phyloP scores from a whole-genome alignment of 2,888 invertebrate species.

The Mactromeris polynyma region DNA sequence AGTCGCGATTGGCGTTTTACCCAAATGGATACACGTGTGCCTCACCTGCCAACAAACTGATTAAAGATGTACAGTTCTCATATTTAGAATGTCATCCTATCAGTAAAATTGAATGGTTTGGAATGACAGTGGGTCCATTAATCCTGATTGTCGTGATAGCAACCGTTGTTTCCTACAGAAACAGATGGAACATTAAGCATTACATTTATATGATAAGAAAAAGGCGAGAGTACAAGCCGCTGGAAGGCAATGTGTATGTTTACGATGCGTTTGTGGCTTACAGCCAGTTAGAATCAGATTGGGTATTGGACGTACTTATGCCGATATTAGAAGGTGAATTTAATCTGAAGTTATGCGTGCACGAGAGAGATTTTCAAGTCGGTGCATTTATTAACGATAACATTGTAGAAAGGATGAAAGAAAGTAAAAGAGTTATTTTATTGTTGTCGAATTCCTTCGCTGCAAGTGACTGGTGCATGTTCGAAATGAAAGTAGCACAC shows the following conservation, averaged over 20 bases:
- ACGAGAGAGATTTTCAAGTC: slow-evolving; percentile 22
- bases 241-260: background rate
- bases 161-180: background rate
- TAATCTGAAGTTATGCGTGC: background rate
- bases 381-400: slow-evolving; percentile 20
- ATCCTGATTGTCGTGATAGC: background rate
- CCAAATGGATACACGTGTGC: background rate
- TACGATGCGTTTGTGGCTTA: slow-evolving; percentile 30
- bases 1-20: background rate
- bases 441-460: slow-evolving; percentile 30
- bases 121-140: background rate
- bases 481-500: slow-evolving; percentile 15
- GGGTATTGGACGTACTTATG: background rate
- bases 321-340: slow-evolving; percentile 3
- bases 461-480: slow-evolving; percentile 34
- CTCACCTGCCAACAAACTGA: background rate
- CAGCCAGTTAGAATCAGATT: background rate
- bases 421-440: slow-evolving; percentile 28
- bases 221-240: background rate
- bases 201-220: slow-evolving; percentile 23
- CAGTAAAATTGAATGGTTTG: background rate
- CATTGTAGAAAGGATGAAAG: background rate
- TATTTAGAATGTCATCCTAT: slow-evolving; percentile 28
- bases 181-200: slow-evolving; percentile 28
- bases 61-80: background rate